Evolutionary conservation across 2,888 invertebrate species (phyloP).

Genomic region (Danaus chrysippus): DNA sequence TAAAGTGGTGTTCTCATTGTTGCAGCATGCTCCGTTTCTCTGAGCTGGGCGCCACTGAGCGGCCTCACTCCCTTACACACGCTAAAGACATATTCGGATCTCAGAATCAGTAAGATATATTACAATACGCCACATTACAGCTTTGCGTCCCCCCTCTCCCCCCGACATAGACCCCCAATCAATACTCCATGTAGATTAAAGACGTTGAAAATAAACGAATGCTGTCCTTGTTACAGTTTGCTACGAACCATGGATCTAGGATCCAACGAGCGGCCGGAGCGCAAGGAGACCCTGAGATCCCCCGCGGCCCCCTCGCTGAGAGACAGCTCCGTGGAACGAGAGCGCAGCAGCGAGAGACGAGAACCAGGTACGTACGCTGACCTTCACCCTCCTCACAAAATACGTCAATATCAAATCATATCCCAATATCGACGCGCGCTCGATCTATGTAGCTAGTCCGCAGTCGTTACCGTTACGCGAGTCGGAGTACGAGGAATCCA

Average conservation of each 20-base stretch:
- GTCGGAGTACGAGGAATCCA: constrained; percentile 62
- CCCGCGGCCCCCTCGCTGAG: constrained; percentile 55
- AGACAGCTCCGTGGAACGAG: constrained; percentile 60
- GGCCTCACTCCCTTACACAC: constrained; percentile 34
- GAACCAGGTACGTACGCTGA: constrained; percentile 61
- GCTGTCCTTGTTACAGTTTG: constrained; percentile 78
- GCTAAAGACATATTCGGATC: constrained; percentile 37
- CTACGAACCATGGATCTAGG: constrained; percentile 86
- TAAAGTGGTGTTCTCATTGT: constrained; percentile 32
- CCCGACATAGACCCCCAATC: neutral
- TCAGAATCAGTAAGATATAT: constrained; percentile 36
- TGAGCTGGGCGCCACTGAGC: constrained; percentile 65
- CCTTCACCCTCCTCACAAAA: constrained; percentile 13
- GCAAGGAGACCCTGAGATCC: constrained; percentile 75
- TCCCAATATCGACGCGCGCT: constrained; percentile 20
- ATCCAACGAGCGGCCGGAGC: constrained; percentile 59
- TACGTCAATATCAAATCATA: constrained; percentile 22
- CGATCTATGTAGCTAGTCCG: constrained; percentile 57
- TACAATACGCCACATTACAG: neutral
- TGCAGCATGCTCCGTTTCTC: constrained; percentile 85
- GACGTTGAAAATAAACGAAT: constrained; percentile 5
- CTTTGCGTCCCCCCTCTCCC: neutral
- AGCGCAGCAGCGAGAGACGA: constrained; percentile 61
- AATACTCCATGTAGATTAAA: neutral
- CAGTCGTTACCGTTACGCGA: constrained; percentile 55